Base-by-base conservation (phyloP, 2,797 vertebrate genomes). In the Clarias platycephalus region DNA sequence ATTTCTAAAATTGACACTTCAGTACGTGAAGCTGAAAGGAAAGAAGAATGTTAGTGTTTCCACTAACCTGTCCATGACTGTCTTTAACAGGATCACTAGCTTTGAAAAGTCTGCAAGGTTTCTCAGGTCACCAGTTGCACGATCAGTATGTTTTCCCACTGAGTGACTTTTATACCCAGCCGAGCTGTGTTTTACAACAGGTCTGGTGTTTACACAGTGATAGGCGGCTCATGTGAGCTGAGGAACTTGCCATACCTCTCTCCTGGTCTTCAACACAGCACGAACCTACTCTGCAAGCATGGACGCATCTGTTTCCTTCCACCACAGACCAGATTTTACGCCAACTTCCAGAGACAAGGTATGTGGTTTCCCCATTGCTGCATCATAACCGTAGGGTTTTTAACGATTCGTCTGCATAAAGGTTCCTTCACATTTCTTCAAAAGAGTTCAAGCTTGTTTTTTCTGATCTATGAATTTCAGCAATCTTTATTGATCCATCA, bases 141-240 rank as follows among this genome's bases (percentile, higher is more conserved):
- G 68, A 76, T 88, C 84, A 88, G 84, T 87, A 83, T 83, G 85
- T 87, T 89, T 90, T 90, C 89, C 88, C 86, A 88, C 87, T 86
- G 84, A 85, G 74, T 90, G 88, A 88, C 87, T 89, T 90, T 90
- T 90, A 90, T 88, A 83, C 81, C 86, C 77, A 15, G 71, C 72
- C 68, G 76, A 53, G 49, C 84, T 83, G 87, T 87, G 84, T 87
- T 90, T 90, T 90, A 90, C 88, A 67, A 78, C 55, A 75, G 82
- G 40, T 68, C 67, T 81, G 84, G 64, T 90, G 88, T 90, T 90
- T 89, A 85, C 88, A 83, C 86, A 90, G 83, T 82, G 89, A 89
- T 85, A 90, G 80, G 82, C 67, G 20, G 57, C 83, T 85, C 85
- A 85, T 86, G 85, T 85, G 81, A 87, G 85, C 66, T 86, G 60